Evolutionary conservation across 37 sponge, comb jelly and placozoan species (phyloP).

Genomic region (Dysidea cf. avara): DNA sequence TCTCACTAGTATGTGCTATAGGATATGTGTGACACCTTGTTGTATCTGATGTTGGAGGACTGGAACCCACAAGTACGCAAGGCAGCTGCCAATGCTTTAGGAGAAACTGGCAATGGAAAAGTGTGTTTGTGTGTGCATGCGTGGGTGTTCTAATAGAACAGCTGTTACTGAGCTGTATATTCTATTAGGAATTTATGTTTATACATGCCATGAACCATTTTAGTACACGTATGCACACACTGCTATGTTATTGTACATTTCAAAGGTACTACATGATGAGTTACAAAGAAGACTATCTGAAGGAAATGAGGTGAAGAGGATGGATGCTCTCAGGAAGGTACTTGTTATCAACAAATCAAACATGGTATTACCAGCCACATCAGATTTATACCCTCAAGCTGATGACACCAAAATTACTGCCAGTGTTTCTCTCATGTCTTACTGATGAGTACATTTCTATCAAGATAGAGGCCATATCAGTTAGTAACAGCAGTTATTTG

Average conservation of each 20-base stretch:
- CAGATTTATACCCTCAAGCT: slow-evolving; percentile 64
- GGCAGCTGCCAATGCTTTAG: slow-evolving; percentile 84
- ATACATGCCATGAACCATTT: too few relatives aligned
- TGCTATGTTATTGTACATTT: too few relatives aligned
- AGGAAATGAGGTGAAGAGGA: slow-evolving; percentile 46
- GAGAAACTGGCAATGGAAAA: slow-evolving; percentile 77
- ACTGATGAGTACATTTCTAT: slow-evolving; percentile 79
- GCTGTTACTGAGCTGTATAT: too few relatives aligned
- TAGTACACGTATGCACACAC: slow-evolving; percentile 3
- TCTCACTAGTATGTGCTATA: slow-evolving; percentile 6
- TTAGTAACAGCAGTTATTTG: slow-evolving; percentile 12
- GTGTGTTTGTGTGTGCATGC: slow-evolving; percentile 23
- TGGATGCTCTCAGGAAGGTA: slow-evolving; percentile 91
- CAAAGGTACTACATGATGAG: slow-evolving; percentile 87
- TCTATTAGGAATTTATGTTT: too few relatives aligned
- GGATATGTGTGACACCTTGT: slow-evolving; percentile 71
- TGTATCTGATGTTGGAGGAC: slow-evolving; percentile 81
- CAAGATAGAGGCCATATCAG: slow-evolving; percentile 62
- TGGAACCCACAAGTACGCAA: slow-evolving; percentile 74
- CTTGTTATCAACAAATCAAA: neutral
- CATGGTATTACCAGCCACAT: neutral
- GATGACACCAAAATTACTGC: slow-evolving; percentile 83
- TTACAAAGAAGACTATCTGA: slow-evolving; percentile 48
- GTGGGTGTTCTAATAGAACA: neutral
- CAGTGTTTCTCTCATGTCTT: slow-evolving; percentile 81